Base-by-base conservation (phyloP, 2,113 vertebrate species). In the Archilochus colubris region DNA sequence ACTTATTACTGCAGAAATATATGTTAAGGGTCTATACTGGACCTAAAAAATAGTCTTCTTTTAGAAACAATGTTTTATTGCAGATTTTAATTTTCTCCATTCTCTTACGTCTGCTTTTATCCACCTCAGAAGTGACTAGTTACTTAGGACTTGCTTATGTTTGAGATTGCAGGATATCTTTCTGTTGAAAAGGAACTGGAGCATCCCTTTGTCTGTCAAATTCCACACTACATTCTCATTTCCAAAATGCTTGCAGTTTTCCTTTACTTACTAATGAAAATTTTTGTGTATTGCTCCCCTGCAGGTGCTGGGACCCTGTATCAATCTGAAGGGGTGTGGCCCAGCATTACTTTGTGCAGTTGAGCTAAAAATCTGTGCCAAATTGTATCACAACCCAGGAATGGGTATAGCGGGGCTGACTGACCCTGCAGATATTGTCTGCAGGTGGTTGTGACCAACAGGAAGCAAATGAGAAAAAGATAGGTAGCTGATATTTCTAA, bases 381-480 rank as follows among this genome's bases (percentile, higher is more conserved):
- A 43, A 38, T 48, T 46, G 16, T 82, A 25, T 67, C 55, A 44
- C 51, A 73, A 70, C 10, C 22, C 43, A 81, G n/a, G 33, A 89
- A 94, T 75, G 33, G 67, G 88, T 84, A 36, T 31, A 83, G n/a
- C 59, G 80, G 51, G 33, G 20, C 31, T 91, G 15, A 77, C 27
- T 83, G 79, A 77, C 13, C 67, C 85, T 27, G 70, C 28, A 24
- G 40, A 40, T 53, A 67, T 88, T 78, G 7, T 59, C 59, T 94
- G 70, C 24, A 82, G 27, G 82, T 66, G 76, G 30, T 57, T 86
- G 68, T 36, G 44, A 78, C 16, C 53, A 78, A 4, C 14, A 67
- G 48, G 33, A 90, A 93, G n/a, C 50, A 93, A 94, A 70, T 55
- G 16, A 74, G 31, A 69, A 86, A 93, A 86, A 75, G 25, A 70